These are phyloP conservation scores for Capreolus pygargus DNA, from an alignment of 2,113 vertebrate genomes.

Conservation along the genomic window DNA sequence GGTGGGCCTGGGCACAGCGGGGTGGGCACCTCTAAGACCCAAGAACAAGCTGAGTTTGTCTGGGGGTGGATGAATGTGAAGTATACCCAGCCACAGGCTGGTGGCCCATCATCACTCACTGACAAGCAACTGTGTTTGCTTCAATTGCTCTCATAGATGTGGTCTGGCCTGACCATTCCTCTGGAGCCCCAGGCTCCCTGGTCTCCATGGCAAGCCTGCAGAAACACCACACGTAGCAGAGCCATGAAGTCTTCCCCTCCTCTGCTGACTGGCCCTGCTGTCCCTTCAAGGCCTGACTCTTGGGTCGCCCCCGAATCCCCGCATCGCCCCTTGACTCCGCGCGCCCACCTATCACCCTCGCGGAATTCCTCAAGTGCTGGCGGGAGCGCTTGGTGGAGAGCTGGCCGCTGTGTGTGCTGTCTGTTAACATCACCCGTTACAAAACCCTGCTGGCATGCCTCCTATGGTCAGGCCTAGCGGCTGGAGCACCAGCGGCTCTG, in stretches of 20 bases:
- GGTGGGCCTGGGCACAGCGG: fast-evolving
- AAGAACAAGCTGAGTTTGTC: neutral
- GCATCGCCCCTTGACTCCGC: neutral
- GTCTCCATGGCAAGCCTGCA: neutral
- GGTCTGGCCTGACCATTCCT: too few relatives aligned
- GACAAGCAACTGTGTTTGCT: neutral
- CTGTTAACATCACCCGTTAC: neutral
- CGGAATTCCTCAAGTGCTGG: neutral
- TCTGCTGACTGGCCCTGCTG: neutral
- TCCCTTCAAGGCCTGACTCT: neutral
- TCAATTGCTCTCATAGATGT: neutral
- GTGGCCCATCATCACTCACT: neutral
- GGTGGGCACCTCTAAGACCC: neutral
- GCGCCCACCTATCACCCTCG: neutral
- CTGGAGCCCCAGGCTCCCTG: neutral
- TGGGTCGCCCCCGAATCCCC: neutral
- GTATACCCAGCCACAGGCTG: too few relatives aligned
- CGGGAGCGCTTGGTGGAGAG: neutral
- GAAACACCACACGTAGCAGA: fast-evolving
- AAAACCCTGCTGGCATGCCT: neutral
- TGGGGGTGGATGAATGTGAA: fast-evolving
- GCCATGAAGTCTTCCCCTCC: neutral
- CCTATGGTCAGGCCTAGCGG: neutral
- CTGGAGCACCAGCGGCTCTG: neutral
- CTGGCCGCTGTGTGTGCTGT: neutral